Evolutionary conservation across 2,888 invertebrate species (phyloP).

Genomic region (Abscondita cerata): DNA sequence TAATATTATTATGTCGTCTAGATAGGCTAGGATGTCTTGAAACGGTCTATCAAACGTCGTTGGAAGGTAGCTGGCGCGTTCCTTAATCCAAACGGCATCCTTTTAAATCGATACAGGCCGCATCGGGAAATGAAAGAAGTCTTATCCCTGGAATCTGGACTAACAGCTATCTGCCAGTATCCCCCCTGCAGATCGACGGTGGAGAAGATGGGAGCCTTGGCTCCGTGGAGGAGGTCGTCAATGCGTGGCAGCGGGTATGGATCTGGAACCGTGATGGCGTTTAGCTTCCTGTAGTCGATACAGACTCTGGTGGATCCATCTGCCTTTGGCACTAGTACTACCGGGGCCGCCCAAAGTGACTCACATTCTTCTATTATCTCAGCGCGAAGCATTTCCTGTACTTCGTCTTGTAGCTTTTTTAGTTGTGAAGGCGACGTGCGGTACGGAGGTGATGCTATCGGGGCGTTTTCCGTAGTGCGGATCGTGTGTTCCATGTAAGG

Average conservation of each 20-base stretch:
- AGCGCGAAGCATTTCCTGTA: background rate
- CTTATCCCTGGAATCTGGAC: background rate
- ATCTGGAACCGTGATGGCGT: background rate
- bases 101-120: background rate
- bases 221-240: background rate
- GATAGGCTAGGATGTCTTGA: background rate
- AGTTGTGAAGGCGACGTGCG: background rate
- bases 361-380: conserved; percentile 1
- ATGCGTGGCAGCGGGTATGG: background rate
- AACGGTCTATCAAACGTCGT: background rate
- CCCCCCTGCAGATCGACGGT: background rate
- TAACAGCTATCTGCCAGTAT: background rate
- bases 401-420: background rate
- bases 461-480: background rate
- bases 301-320: background rate
- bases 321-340: conserved; percentile 9
- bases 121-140: background rate
- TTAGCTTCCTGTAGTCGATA: conserved; percentile 1
- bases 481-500: conserved; percentile 4
- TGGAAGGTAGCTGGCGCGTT: background rate
- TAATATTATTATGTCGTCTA: background rate
- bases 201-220: background rate
- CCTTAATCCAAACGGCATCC: background rate
- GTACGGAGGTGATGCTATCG: background rate
- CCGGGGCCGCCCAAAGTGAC: conserved; percentile 7